These are phyloP conservation scores for Syngnathoides biaculeatus DNA, from an alignment of 2,113 vertebrate genomes.

Conservation along the genomic window DNA sequence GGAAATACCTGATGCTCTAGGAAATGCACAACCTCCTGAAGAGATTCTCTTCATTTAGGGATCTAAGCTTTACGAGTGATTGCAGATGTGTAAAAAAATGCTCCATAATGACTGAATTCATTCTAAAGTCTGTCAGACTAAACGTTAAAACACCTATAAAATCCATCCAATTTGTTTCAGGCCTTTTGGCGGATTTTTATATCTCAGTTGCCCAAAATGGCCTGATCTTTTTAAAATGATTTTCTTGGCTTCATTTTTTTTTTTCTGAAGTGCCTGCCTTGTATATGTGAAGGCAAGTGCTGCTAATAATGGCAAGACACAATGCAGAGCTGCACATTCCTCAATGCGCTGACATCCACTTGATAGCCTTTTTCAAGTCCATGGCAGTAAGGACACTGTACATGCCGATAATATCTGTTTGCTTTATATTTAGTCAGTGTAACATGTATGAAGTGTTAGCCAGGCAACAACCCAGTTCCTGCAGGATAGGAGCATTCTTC, in stretches of 20 bases:
- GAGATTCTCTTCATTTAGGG: constrained; percentile 27
- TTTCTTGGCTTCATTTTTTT: constrained; percentile 11
- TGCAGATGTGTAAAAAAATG: constrained; percentile 45
- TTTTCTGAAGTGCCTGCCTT: constrained; percentile 28
- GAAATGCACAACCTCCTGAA: constrained; percentile 34
- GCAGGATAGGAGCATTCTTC: too few species aligned
- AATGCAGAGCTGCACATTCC: constrained; percentile 47
- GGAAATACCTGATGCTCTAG: constrained; percentile 32
- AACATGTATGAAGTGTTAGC: constrained; percentile 58
- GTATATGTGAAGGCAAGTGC: constrained; percentile 50
- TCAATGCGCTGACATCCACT: constrained; percentile 35
- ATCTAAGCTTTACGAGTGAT: constrained; percentile 39
- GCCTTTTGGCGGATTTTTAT: constrained; percentile 7
- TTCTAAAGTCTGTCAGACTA: constrained; percentile 22
- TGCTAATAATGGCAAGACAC: constrained; percentile 44
- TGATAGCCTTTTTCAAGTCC: constrained; percentile 42
- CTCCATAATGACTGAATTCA: constrained; percentile 43
- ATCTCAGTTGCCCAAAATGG: not conserved
- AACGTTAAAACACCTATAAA: constrained; percentile 24
- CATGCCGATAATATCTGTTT: constrained; percentile 66
- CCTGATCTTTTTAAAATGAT: not conserved
- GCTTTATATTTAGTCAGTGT: constrained; percentile 70
- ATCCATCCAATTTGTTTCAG: constrained; percentile 18
- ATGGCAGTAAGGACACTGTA: constrained; percentile 52
- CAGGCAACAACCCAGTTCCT: constrained; percentile 36